phyloP scores from a whole-genome alignment of 2,888 invertebrate genomes.

The Monoplex corrugatus region DNA sequence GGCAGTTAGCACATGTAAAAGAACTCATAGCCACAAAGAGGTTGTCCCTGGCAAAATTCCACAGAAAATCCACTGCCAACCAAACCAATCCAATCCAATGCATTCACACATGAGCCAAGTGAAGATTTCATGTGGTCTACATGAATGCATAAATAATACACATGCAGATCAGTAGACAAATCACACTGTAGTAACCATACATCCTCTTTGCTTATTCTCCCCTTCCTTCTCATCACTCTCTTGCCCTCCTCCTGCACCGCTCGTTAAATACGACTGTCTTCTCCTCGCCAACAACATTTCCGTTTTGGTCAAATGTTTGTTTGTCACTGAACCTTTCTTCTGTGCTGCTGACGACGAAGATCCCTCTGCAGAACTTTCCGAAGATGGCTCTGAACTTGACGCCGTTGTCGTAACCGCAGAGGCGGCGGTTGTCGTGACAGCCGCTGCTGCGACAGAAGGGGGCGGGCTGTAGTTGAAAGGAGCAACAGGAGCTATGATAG shows the following conservation, averaged over 20 bases:
- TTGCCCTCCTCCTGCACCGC: slow-evolving; percentile 34
- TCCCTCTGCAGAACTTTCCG: not conserved
- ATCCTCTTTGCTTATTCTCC: slow-evolving; percentile 53
- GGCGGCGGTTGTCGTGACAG: not conserved
- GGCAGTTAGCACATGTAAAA: no score
- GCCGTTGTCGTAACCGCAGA: not conserved
- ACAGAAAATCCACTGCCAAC: not conserved
- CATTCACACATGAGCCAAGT: slow-evolving; percentile 63
- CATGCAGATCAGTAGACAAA: no score
- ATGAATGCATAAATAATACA: no score
- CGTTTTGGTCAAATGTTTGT: slow-evolving; percentile 73
- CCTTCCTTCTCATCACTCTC: slow-evolving; percentile 20
- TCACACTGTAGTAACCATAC: no score
- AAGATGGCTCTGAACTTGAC: not conserved
- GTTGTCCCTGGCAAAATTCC: not conserved
- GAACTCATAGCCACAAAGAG: no score
- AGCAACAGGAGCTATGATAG: slow-evolving; percentile 83
- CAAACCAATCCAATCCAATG: slow-evolving; percentile 33
- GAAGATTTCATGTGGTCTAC: no score
- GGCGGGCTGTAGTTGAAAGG: slow-evolving; percentile 83
- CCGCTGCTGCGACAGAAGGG: slow-evolving; percentile 38
- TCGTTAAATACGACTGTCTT: slow-evolving; percentile 60
- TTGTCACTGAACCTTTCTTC: slow-evolving; percentile 45
- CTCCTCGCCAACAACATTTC: slow-evolving; percentile 79
- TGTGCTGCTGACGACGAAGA: no score